Base-by-base conservation (phyloP, 2,113 vertebrate genomes). In the Bostrychus sinensis region DNA sequence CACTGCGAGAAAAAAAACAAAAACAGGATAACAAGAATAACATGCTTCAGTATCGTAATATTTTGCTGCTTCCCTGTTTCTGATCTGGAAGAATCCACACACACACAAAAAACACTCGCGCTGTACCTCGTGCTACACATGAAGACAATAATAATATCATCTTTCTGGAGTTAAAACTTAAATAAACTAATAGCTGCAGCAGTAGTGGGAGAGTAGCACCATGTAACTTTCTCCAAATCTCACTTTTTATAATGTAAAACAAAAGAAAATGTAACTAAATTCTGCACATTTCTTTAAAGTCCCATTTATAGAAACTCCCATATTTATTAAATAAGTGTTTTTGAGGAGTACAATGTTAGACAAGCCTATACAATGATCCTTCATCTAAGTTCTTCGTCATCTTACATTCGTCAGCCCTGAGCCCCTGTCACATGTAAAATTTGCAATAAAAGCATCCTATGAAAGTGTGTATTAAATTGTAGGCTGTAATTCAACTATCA, bases 161-260 rank as follows among this genome's bases (percentile, higher is more conserved):
- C n/a, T 51, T 5, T 30, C 25, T 51, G 48, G 25, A 51, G 23
- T 30, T 28, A n/a, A 28, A 17, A n/a, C 48, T 28, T 30, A n/a
- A n/a, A 28, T 12, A 32, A 32, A 32, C 30, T 7, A 32, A 39
- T 51, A 51, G 48, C 48, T 51, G 48, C 48, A 51, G 48, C 48
- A 17, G n/a, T n/a, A n/a, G 26, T 51, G 48, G 25, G 48, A 51
- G 48, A 23, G 45, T 51, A 51, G 48, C 48, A 51, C 48, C 48
- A 30, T 16, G 14, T 8, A 26, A 30, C 48, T 5, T 46, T 23
- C 48, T 51, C 23, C 25, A n/a, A 7, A 9, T n/a, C 23, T 28
- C 25, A 30, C 48, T 12, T 16, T 17, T 13, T n/a, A 30, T 28
- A 28, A n/a, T n/a, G n/a, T 17, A n/a, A 28, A 30, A 28, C 7